Evolutionary conservation across 2,888 invertebrate genomes (phyloP), one percentile per base, ranked within the genome.

Genomic region (Rhagium mordax): DNA sequence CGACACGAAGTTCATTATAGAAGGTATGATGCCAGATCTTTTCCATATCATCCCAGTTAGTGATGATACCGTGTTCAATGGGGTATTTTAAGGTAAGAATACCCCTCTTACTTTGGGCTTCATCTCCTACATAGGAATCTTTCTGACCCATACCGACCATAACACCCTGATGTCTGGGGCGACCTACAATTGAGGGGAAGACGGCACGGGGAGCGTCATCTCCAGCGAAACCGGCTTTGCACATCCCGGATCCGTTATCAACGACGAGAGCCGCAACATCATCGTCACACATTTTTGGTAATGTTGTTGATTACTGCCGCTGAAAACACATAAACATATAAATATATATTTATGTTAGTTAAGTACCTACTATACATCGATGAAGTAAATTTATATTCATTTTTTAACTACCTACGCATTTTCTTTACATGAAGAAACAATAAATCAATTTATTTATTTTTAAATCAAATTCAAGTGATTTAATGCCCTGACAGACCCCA

Each of bases 41-140:
- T 90, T 96, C 95, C 95, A 96, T 95, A 86, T 95, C 95, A 85
- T 95, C 95, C 95, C 95, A 96, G 92, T 95, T 95, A 91, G 95
- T 95, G 90, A 95, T 94, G 91, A 95, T 95, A 84, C 95, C 95
- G 91, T 95, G 95, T 89, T 95, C 95, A 89, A 95, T 95, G 88
- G 95, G 95, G 91, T 95, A 95, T 89, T 95, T 95, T 89, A 95
- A 90, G 87, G 95, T 95, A 88, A 95, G 92, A 90, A 95, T 95
- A 92, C 95, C 95, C 89, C 95, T 91, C 90, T 95, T 95, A 91
- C 93, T 93, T 64, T 82, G 82, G 13, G 82, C 82, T 57, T 82
- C 82, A 88, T 95, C 95, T 84, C 95, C 95, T 79, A 95, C 95
- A 89, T 95, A 95, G 87, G 93, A 93, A 92, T 95, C 95, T 71